Conservation (phyloP, 2,113 vertebrate species). For the Lamprotornis superbus region DNA sequence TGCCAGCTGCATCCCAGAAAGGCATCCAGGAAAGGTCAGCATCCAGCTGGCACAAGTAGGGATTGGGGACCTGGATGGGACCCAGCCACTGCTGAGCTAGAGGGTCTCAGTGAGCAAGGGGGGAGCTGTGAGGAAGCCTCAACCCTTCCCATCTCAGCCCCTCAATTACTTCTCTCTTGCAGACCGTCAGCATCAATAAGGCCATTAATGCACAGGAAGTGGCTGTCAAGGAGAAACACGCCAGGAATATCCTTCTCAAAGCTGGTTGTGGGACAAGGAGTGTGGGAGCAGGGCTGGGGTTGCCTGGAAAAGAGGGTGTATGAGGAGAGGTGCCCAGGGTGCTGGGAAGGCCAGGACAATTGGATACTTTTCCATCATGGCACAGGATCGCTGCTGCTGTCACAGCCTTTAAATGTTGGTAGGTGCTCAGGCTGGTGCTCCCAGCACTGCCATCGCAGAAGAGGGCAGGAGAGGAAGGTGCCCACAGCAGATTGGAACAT, state of each 20-base stretch:
- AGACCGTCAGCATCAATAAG: conserved; percentile 99
- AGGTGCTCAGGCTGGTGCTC: neutral
- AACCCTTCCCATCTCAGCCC: neutral
- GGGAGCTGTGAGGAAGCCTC: rapidly evolving
- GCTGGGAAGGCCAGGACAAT: neutral
- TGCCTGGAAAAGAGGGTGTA: rapidly evolving
- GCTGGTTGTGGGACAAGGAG: neutral
- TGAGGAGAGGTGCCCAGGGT: neutral
- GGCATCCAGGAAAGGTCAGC: conserved; percentile 22
- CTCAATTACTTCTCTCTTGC: conserved; percentile 60
- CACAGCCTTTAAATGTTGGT: neutral
- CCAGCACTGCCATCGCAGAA: neutral
- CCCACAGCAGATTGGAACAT: neutral
- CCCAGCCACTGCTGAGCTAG: neutral
- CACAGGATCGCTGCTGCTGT: neutral
- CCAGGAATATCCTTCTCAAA: conserved; percentile 95
- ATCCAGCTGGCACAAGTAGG: conserved; percentile 56
- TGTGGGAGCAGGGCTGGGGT: neutral
- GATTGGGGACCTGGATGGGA: neutral
- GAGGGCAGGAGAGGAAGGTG: neutral
- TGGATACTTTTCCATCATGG: neutral
- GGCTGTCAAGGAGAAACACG: conserved; percentile 98
- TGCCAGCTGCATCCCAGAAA: conserved; percentile 58
- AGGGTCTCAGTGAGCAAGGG: neutral
- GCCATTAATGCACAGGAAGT: conserved; percentile 99